Conservation (phyloP, 2,888 invertebrate species). For the Shargacucullia verbasci region DNA sequence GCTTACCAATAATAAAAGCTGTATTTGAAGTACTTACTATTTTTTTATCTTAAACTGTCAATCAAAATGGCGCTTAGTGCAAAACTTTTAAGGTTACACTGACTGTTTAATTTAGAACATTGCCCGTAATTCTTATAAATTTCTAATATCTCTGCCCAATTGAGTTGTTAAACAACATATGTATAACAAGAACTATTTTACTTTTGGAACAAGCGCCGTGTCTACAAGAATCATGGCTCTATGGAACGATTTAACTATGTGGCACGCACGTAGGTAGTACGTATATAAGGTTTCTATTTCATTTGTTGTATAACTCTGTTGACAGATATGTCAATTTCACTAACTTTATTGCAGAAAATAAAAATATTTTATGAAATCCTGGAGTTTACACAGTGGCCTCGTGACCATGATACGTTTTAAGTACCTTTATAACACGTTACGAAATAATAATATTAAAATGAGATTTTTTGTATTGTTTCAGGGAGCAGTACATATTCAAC, state of each 20-base stretch:
- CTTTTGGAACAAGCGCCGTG: constrained; percentile 4
- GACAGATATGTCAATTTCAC: constrained; percentile 66
- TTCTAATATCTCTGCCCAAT: constrained; percentile 18
- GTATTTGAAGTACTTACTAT: not conserved
- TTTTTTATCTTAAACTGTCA: too few species aligned
- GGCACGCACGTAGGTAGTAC: constrained; percentile 62
- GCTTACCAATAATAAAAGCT: too few species aligned
- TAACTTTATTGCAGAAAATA: constrained; percentile 14
- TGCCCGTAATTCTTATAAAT: constrained; percentile 20
- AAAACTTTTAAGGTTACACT: too few species aligned
- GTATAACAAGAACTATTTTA: constrained; percentile 22
- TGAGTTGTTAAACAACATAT: constrained; percentile 25
- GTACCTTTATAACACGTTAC: not conserved
- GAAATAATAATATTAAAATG: not conserved
- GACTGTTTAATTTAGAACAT: constrained; percentile 35
- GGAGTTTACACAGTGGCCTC: not conserved
- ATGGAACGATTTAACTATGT: constrained; percentile 44
- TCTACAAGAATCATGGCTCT: constrained; percentile 40
- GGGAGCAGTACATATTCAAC: constrained; percentile 96
- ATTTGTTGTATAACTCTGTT: constrained; percentile 62
- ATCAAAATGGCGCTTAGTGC: too few species aligned
- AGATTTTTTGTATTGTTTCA: constrained; percentile 86
- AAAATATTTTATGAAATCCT: not conserved
- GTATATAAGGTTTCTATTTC: constrained; percentile 71
- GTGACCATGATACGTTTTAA: not conserved